Conservation (phyloP, 2,113 vertebrate genomes). For the Seriola quinqueradiata region DNA sequence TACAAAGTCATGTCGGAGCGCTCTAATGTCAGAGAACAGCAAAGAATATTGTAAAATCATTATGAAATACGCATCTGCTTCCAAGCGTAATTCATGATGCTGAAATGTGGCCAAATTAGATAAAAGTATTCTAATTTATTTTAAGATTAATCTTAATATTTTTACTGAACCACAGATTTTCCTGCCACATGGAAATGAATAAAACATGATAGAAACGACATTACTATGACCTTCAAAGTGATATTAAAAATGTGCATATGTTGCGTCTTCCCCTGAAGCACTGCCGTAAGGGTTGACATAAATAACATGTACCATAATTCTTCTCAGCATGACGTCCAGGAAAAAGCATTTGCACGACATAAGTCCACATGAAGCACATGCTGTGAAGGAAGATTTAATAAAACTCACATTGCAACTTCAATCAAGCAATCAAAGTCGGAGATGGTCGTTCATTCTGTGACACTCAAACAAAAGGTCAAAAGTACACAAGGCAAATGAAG, state of each 20-base stretch:
- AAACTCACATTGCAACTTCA: constrained; percentile 9
- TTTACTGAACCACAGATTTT: neutral
- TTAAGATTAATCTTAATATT: neutral
- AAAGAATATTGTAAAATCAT: neutral
- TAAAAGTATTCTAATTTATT: neutral
- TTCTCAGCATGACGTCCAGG: constrained; percentile 12
- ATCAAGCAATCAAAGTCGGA: neutral
- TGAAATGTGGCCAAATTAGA: neutral
- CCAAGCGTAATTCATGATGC: neutral
- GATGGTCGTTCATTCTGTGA: neutral
- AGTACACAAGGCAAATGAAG: neutral
- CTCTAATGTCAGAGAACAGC: neutral
- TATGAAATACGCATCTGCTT: neutral
- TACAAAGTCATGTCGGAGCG: neutral
- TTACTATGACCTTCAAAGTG: constrained; percentile 37
- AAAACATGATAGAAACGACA: constrained; percentile 4
- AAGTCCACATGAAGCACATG: constrained; percentile 3
- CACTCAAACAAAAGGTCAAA: neutral
- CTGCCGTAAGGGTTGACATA: constrained; percentile 21
- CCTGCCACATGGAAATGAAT: neutral
- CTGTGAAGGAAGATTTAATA: neutral
- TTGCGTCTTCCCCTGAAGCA: constrained; percentile 1
- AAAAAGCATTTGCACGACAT: constrained; percentile 25
- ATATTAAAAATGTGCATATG: constrained; percentile 30
- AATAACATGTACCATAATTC: constrained; percentile 33